A percentile compares a stretch with the other conserved stretches of the same genome.
Evolutionary conservation across 2,113 vertebrate species (phyloP).

Genomic region (Pterocles gutturalis): DNA sequence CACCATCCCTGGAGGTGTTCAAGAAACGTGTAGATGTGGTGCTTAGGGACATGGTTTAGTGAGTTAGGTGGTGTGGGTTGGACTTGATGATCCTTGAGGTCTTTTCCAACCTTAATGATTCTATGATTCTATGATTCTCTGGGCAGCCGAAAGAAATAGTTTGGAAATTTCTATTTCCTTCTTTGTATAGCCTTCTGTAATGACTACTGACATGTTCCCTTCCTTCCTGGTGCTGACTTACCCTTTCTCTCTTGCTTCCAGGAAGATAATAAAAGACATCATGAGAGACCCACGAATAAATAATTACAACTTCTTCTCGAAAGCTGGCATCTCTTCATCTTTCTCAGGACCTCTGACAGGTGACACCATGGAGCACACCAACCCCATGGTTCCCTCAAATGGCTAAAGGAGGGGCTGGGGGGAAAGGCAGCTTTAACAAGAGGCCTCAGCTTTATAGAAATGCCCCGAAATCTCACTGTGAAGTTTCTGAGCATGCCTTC

Average conservation of each 20-base stretch:
- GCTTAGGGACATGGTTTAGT: no score
- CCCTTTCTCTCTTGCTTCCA: conserved; percentile 6
- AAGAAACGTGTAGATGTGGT: no score
- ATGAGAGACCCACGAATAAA: conserved; percentile 58
- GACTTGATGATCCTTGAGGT: no score
- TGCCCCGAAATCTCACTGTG: neutral
- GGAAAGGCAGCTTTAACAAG: neutral
- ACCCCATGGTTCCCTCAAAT: neutral
- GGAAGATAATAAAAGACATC: conserved; percentile 43
- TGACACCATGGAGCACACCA: neutral
- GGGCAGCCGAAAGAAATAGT: neutral
- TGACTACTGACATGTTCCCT: neutral
- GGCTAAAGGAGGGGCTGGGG: neutral
- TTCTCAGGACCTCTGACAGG: conserved; percentile 73
- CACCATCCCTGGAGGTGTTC: no score
- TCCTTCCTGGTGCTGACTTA: neutral
- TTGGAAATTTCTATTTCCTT: neutral
- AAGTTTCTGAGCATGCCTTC: neutral
- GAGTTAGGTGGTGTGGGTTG: no score
- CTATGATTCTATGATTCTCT: no score
- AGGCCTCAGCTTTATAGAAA: neutral
- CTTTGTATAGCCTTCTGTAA: neutral
- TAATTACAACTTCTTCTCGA: conserved; percentile 64
- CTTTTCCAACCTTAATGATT: no score
- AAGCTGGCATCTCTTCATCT: conserved; percentile 49